Percentiles rank a stretch among this genome's conserved stretches.
These are phyloP conservation scores for Asobara japonica DNA, from an alignment of 1,140 invertebrate species.

Conservation along the genomic window DNA sequence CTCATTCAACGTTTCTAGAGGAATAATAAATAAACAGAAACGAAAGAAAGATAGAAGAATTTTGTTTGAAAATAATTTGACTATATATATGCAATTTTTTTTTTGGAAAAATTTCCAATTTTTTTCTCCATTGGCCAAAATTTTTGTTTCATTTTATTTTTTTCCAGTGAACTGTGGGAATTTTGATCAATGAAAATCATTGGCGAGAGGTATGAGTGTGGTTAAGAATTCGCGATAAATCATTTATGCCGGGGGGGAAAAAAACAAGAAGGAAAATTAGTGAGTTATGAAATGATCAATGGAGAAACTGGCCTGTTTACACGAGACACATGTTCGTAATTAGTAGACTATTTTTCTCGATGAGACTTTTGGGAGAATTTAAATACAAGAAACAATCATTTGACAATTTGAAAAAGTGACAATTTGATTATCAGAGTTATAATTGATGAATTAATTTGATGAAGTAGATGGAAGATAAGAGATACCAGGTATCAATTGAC, in stretches of 20 bases:
- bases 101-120: background rate
- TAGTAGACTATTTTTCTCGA: background rate
- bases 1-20: too few species aligned
- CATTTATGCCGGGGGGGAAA: background rate
- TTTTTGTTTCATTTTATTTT: background rate
- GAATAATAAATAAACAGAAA: background rate
- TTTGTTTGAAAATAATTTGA: background rate
- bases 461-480: background rate
- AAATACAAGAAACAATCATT: background rate
- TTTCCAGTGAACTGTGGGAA: background rate
- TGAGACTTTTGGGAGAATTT: background rate
- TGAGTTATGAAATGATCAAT: background rate
- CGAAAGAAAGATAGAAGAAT: background rate
- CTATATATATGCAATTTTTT: background rate
- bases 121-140: background rate
- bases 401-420: background rate
- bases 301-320: background rate
- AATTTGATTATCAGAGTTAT: background rate
- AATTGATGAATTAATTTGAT: background rate
- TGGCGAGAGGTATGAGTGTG: background rate
- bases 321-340: background rate
- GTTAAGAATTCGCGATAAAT: background rate
- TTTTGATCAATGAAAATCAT: background rate
- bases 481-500: slow-evolving; percentile 1
- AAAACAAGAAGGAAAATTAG: background rate